These are phyloP conservation scores for Pseudois nayaur DNA, from an alignment of 2,113 vertebrate genomes.

Conservation along the genomic window DNA sequence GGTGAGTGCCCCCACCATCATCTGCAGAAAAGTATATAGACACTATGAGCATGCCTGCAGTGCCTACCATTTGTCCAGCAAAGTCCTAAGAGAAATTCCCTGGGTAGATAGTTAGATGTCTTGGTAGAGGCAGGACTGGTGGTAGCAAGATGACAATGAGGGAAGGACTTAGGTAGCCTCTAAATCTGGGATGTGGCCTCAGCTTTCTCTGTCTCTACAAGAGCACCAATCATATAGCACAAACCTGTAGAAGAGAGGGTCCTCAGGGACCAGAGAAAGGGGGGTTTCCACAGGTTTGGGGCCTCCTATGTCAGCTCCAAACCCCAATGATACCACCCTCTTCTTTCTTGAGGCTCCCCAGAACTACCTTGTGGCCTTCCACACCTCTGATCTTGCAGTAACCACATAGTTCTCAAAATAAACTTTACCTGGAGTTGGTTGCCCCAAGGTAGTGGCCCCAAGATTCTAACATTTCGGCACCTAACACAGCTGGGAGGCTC, in stretches of 20 bases:
- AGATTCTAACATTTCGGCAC: background rate
- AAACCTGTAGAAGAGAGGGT: background rate
- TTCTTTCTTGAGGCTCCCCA: background rate
- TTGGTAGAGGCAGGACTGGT: background rate
- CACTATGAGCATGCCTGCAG: background rate
- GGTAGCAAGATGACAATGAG: background rate
- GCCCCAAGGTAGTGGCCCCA: background rate
- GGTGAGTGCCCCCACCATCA: constrained; percentile 68
- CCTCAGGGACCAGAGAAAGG: background rate
- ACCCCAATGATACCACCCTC: background rate
- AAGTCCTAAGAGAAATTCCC: background rate
- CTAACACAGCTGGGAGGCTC: background rate
- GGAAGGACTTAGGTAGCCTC: background rate
- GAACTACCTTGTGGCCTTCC: background rate
- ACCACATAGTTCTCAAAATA: constrained; percentile 5
- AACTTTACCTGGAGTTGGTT: background rate
- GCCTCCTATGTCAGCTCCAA: background rate
- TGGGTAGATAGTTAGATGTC: background rate
- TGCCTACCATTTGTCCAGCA: background rate
- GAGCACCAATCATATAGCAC: background rate
- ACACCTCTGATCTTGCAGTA: background rate
- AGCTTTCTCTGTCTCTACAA: constrained; percentile 14
- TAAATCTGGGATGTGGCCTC: background rate
- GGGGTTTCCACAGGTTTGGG: background rate
- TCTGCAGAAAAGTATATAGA: background rate